These are phyloP conservation scores for Crotalus horridus DNA, from an alignment of 2,113 vertebrate species.

Conservation along the genomic window DNA sequence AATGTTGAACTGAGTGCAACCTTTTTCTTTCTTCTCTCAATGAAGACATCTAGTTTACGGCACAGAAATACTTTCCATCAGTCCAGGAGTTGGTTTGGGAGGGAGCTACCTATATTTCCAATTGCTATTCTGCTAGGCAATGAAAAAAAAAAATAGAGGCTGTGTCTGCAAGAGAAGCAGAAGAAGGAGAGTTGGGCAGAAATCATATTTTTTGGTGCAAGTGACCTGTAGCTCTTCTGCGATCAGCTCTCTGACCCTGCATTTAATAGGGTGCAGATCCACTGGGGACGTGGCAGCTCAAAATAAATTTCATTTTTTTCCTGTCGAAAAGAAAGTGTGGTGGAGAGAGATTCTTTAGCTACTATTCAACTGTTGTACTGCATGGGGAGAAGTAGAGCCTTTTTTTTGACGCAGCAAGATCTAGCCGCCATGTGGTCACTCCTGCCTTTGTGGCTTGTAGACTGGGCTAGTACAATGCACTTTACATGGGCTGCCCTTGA, in stretches of 20 bases:
- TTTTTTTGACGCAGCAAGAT: neutral
- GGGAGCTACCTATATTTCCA: neutral
- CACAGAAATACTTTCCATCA: neutral
- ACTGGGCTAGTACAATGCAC: neutral
- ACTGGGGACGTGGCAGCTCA: neutral
- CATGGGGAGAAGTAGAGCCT: neutral
- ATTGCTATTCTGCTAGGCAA: neutral
- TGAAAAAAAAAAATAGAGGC: neutral
- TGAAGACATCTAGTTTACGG: neutral
- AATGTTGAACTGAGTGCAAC: neutral
- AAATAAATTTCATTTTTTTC: neutral
- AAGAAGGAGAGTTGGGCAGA: neutral
- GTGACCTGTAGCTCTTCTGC: neutral
- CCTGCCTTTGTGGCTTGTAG: neutral
- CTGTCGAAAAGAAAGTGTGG: neutral
- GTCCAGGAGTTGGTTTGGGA: neutral
- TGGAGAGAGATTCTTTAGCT: neutral
- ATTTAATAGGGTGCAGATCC: neutral
- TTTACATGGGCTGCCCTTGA: neutral
- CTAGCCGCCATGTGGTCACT: neutral
- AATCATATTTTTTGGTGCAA: neutral
- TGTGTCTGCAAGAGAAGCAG: neutral
- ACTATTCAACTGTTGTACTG: neutral
- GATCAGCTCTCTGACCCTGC: neutral
- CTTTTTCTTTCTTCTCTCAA: neutral